phyloP scores from a whole-genome alignment of 2,888 invertebrate species.

The Amblyjoppa proteus region DNA sequence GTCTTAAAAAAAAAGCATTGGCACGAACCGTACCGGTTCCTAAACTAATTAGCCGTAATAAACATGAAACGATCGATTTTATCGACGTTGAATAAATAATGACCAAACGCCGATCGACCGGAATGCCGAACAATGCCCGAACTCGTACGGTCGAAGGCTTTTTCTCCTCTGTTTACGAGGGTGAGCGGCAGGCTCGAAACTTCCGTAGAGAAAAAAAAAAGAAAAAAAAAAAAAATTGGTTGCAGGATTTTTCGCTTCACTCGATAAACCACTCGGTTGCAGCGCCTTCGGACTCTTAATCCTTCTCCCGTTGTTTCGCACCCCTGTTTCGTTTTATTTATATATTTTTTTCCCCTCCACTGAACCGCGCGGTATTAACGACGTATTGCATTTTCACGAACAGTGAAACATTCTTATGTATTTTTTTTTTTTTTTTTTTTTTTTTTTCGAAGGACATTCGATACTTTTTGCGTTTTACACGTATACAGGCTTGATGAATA shows the following conservation, averaged over 20 bases:
- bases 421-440: not conserved
- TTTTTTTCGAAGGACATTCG: constrained; percentile 23
- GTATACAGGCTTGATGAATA: constrained; percentile 29
- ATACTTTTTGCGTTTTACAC: constrained; percentile 41
- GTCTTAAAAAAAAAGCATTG: no score
- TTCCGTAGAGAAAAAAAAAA: constrained; percentile 23
- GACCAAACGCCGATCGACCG: constrained; percentile 34
- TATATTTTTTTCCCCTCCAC: constrained; percentile 24
- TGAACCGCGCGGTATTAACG: constrained; percentile 35
- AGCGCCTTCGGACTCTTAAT: constrained; percentile 35
- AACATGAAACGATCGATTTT: constrained; percentile 49
- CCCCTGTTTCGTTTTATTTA: constrained; percentile 28
- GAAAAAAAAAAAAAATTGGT: constrained; percentile 29
- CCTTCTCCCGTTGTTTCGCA: constrained; percentile 16
- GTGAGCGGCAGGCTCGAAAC: not conserved
- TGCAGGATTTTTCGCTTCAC: constrained; percentile 47
- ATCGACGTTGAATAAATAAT: constrained; percentile 43
- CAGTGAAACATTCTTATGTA: constrained; percentile 33
- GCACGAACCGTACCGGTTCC: not conserved
- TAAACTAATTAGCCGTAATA: constrained; percentile 51
- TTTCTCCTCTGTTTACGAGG: not conserved
- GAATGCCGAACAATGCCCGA: constrained; percentile 25
- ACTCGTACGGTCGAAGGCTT: not conserved
- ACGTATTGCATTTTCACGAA: constrained; percentile 16
- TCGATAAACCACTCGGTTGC: constrained; percentile 65